Conservation (phyloP, 2,888 invertebrate genomes). For the Omphaloscelis lunosa region DNA sequence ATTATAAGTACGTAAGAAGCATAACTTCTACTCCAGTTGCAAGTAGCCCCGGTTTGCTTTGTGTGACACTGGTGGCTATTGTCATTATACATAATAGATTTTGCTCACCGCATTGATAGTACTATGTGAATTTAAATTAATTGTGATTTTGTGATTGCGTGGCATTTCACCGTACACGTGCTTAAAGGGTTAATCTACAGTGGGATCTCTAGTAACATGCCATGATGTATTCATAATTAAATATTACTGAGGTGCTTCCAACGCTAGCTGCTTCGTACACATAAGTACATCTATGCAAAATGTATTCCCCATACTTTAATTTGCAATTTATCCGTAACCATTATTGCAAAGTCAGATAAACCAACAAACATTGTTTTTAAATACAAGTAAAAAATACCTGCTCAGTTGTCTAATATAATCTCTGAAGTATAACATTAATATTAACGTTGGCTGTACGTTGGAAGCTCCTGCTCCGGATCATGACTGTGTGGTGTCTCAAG, state of each 20-base stretch:
- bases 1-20: constrained; percentile 9
- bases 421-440: constrained; percentile 14
- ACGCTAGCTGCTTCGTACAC: constrained; percentile 64
- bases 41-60: constrained; percentile 60
- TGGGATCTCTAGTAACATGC: constrained; percentile 65
- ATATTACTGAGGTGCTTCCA: constrained; percentile 72
- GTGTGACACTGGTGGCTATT: constrained; percentile 56
- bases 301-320: constrained; percentile 53
- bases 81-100: constrained; percentile 49
- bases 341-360: constrained; percentile 66
- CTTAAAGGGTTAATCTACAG: constrained; percentile 70
- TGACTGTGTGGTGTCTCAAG: constrained; percentile 79
- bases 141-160: constrained; percentile 51
- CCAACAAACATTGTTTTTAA: constrained; percentile 49
- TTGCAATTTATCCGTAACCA: constrained; percentile 61
- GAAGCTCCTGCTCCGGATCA: constrained; percentile 77
- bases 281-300: constrained; percentile 39
- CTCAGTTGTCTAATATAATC: neutral
- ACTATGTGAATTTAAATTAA: constrained; percentile 29
- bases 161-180: constrained; percentile 71
- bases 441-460: constrained; percentile 68
- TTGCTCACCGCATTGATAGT: constrained; percentile 32
- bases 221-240: constrained; percentile 69
- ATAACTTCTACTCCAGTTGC: constrained; percentile 16
- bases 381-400: constrained; percentile 3